phyloP scores from a whole-genome alignment of 64 coral and sea anemone species.

The Astreopora myriophthalma region DNA sequence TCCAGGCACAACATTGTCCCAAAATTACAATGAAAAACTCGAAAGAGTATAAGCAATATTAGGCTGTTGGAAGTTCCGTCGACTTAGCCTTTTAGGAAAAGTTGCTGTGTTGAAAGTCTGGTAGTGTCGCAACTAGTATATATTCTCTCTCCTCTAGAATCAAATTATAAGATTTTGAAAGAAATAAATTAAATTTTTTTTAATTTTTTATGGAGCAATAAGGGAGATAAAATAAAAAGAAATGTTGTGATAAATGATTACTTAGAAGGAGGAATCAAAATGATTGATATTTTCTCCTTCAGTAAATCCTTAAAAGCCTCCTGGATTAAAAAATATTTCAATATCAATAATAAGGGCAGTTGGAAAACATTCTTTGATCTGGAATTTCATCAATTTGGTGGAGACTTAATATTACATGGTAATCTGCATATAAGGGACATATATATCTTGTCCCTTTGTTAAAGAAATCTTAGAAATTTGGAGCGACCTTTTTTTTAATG shows the following conservation, averaged over 20 bases:
- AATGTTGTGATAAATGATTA: conserved; percentile 1
- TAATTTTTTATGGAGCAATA: neutral
- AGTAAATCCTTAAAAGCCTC: neutral
- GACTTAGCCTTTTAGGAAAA: neutral
- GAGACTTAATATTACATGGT: too few relatives aligned
- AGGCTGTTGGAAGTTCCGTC: neutral
- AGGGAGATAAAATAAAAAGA: neutral
- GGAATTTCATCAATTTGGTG: too few relatives aligned
- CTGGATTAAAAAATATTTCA: neutral
- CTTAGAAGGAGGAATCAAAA: conserved; percentile 1
- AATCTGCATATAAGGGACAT: too few relatives aligned
- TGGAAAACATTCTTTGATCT: too few relatives aligned
- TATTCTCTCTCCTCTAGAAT: neutral
- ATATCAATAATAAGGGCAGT: too few relatives aligned
- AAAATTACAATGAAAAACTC: conserved; percentile 26
- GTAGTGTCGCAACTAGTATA: neutral
- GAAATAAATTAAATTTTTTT: neutral
- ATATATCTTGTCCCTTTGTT: too few relatives aligned
- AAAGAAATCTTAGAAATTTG: too few relatives aligned
- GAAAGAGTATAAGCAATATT: conserved; percentile 14
- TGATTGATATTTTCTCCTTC: neutral
- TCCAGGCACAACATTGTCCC: neutral
- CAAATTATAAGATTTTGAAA: too few relatives aligned
- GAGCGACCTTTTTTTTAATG: too few relatives aligned
- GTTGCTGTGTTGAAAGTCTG: neutral